phyloP scores from a whole-genome alignment of 2,113 vertebrate species.

The Rhabdornis inornatus region DNA sequence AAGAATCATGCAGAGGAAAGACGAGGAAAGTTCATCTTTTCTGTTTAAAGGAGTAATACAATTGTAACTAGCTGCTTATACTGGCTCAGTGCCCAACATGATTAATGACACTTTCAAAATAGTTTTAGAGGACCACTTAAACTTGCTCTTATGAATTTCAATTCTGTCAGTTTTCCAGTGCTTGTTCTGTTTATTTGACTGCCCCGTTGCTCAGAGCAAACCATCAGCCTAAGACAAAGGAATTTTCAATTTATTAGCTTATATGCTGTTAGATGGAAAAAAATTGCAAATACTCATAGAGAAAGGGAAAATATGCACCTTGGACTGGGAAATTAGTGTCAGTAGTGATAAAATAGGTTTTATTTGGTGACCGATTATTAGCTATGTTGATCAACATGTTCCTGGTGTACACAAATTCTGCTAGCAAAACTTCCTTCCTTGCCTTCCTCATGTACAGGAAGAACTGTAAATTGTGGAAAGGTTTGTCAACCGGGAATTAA shows the following conservation, averaged over 20 bases:
- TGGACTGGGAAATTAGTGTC: neutral
- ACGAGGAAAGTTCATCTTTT: neutral
- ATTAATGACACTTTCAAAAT: constrained; percentile 45
- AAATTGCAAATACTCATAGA: neutral
- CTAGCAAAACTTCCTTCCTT: neutral
- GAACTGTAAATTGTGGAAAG: neutral
- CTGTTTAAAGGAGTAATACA: constrained; percentile 1
- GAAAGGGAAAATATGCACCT: neutral
- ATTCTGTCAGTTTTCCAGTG: neutral
- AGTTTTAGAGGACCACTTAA: constrained; percentile 34
- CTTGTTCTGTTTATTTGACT: constrained; percentile 21
- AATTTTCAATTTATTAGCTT: neutral
- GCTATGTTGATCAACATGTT: neutral
- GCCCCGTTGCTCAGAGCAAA: neutral
- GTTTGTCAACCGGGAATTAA: neutral
- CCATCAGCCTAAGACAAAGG: neutral
- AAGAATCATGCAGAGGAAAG: neutral
- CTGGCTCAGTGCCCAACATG: neutral
- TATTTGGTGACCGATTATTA: neutral
- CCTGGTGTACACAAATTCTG: neutral
- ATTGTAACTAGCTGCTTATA: neutral
- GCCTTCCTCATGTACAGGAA: neutral
- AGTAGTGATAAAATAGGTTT: neutral
- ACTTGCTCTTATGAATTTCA: neutral
- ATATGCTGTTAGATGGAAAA: neutral